Base-by-base conservation (phyloP, 2,113 vertebrate species). In the Actenoides lindsayi region DNA sequence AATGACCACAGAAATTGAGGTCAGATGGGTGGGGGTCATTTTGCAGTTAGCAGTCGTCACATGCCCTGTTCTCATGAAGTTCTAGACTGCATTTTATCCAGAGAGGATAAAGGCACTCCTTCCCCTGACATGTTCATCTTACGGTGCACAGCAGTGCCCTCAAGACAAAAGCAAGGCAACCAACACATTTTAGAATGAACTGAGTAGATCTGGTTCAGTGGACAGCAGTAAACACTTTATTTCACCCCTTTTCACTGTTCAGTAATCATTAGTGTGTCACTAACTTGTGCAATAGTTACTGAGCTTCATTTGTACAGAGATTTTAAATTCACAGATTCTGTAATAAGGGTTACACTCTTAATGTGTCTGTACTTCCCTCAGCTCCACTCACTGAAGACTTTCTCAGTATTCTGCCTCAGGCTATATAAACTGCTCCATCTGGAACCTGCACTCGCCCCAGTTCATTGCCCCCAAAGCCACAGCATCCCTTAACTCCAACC, bases 301-400 rank as follows among this genome's bases (percentile, higher is more conserved):
- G 51, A 54, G 50, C n/a, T 18, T 70, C 27, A 2, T 0, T 5
- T 0, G 2, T 5, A 44, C 31, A 54, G 42, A 51, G 39, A 41
- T 35, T 87, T 78, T 41, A 11, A 74, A 54, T 19, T 39, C 67
- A 16, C 41, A 76, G 57, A 28, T 16, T 59, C 68, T 57, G 23
- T 37, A 91, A 1, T 21, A 31, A 50, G 24, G 19, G 17, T 54
- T 80, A 35, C 35, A 44, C 56, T 88, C 20, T n/a, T 17, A 16
- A 20, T 25, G 78, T 50, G 59, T 5, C 71, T 87, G 53, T 7
- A n/a, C 8, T 59, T 80, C 82, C 42, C 76, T 62, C 75, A 57
- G 2, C 46, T 71, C 13, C 51, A 20, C 31, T 82, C 39, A 46
- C 24, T 76, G 37, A 75, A 93, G 87, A 23, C 10, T 83, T 69